These are phyloP conservation scores for Copsychus sechellarum DNA, from an alignment of 2,113 vertebrate genomes.

Conservation along the genomic window DNA sequence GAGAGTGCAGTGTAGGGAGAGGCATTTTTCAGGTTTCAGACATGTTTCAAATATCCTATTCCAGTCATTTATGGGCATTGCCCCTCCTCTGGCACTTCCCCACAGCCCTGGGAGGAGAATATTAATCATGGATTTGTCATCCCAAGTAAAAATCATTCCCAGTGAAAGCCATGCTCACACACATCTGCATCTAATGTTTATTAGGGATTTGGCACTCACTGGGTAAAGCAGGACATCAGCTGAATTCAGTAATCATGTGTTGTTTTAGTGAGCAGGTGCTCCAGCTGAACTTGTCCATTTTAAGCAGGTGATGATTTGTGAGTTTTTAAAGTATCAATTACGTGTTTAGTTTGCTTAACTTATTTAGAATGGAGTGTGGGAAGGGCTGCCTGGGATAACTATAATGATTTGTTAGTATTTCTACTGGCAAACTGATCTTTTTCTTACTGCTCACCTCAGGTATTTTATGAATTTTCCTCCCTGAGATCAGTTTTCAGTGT, in stretches of 20 bases:
- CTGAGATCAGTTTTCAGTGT: not conserved
- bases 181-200: not conserved
- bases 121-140: not conserved
- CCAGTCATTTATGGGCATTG: not conserved
- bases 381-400: not conserved
- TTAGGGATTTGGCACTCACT: not conserved
- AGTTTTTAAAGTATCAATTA: not conserved
- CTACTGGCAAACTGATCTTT: not conserved
- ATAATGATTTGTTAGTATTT: not conserved
- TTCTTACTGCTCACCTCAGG: not conserved
- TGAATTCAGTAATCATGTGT: not conserved
- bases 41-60: not conserved
- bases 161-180: not conserved
- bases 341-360: not conserved
- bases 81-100: not conserved
- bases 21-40: not conserved
- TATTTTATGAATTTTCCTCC: not conserved
- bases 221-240: not conserved
- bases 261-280: not conserved
- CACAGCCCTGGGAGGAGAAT: not conserved
- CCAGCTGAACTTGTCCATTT: not conserved
- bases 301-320: constrained; percentile 18
- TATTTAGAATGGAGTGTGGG: not conserved
- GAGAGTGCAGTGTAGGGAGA: not conserved
- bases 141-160: not conserved